Evolutionary conservation across 2,888 invertebrate genomes (phyloP).

Genomic region (Achlya flavicornis): DNA sequence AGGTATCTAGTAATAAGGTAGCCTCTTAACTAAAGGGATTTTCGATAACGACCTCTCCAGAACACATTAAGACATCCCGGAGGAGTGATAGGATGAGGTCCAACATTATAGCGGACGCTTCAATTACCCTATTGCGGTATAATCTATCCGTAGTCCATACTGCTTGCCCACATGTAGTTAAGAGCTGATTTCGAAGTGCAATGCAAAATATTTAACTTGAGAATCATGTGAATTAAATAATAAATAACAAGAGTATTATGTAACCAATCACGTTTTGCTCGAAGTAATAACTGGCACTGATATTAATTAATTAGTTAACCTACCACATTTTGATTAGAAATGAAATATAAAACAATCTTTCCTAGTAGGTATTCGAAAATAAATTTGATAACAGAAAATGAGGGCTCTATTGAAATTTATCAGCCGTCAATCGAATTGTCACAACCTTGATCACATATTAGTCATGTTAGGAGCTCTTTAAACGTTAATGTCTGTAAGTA

Average conservation of each 20-base stretch:
- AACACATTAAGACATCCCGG: slow-evolving; percentile 17
- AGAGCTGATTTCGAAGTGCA: slow-evolving; percentile 14
- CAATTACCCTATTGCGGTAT: slow-evolving; percentile 34
- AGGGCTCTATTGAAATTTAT: background rate
- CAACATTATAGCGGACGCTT: slow-evolving; percentile 29
- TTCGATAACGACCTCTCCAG: slow-evolving; percentile 8
- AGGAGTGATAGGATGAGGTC: slow-evolving; percentile 28
- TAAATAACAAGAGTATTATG: background rate
- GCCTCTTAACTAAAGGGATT: slow-evolving; percentile 5
- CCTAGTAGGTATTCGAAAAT: background rate
- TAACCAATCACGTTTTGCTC: background rate
- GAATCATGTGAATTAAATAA: background rate
- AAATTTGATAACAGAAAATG: background rate
- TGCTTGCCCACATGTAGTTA: slow-evolving; percentile 16
- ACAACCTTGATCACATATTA: background rate
- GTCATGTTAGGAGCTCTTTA: background rate
- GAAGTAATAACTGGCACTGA: background rate
- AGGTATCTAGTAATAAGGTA: background rate
- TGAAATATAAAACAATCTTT: background rate
- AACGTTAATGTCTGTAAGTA: background rate
- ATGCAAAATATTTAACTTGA: background rate
- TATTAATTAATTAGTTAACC: background rate
- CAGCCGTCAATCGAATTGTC: background rate
- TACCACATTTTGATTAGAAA: background rate
- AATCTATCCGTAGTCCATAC: slow-evolving; percentile 8